These are phyloP conservation scores for Rhopalosiphum padi DNA, from an alignment of 1,140 invertebrate genomes.

Conservation along the genomic window DNA sequence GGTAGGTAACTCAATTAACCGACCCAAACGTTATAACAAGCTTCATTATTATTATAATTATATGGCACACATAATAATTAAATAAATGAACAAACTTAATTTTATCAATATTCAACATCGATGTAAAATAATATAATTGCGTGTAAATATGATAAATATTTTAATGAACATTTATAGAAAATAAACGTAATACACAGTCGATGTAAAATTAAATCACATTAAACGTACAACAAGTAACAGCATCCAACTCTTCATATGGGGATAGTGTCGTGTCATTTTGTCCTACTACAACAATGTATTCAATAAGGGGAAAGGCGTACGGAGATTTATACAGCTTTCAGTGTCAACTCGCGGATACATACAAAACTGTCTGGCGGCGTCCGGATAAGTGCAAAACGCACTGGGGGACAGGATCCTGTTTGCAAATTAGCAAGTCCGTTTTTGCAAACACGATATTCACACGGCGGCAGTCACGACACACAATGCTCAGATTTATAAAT, in stretches of 20 bases:
- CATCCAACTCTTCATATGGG: constrained; percentile 4
- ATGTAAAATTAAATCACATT: constrained; percentile 12
- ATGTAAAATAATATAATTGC: background rate
- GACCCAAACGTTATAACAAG: background rate
- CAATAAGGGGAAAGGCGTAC: constrained; percentile 10
- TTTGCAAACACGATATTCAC: constrained; percentile 40
- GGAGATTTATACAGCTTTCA: constrained; percentile 47
- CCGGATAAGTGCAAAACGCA: constrained; percentile 53
- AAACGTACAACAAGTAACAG: background rate
- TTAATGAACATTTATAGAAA: too few relatives aligned
- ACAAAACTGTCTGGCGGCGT: constrained; percentile 41
- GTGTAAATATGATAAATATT: background rate
- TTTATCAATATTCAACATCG: background rate
- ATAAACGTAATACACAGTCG: background rate
- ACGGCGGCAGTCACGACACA: background rate
- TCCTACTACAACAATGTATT: constrained; percentile 3
- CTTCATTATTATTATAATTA: background rate
- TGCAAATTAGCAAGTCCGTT: constrained; percentile 54
- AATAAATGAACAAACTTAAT: background rate
- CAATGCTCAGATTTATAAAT: background rate
- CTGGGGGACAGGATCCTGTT: constrained; percentile 47
- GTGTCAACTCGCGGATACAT: background rate
- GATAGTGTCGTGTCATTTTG: constrained; percentile 20
- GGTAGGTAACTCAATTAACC: background rate
- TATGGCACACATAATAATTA: background rate